A percentile compares a stretch with the other conserved stretches of the same genome.
Conservation (phyloP, 1,140 invertebrate species). For the Tetramorium parvispinum region DNA sequence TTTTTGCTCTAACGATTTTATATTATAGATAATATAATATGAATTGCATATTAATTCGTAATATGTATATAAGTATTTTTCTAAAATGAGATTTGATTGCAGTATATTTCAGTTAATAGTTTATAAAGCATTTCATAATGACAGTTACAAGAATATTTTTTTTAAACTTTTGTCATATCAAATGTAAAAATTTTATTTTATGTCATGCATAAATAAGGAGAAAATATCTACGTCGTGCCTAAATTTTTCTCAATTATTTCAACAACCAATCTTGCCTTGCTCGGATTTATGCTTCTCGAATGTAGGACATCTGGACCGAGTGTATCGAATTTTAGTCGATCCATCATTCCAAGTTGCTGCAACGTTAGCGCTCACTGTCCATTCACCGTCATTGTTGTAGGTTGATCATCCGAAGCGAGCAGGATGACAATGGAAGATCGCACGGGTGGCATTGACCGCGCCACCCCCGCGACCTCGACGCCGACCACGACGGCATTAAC, state of each 20-base stretch:
- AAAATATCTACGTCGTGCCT: not conserved
- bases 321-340: constrained; percentile 48
- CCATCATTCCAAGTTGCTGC: constrained; percentile 39
- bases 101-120: not conserved
- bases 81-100: not conserved
- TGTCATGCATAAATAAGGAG: not conserved
- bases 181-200: not conserved
- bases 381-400: constrained; percentile 66
- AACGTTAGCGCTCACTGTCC: constrained; percentile 61
- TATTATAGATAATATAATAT: not conserved
- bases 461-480: constrained; percentile 79
- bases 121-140: not conserved
- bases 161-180: not conserved
- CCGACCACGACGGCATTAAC: constrained; percentile 71
- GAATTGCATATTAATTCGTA: not conserved
- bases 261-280: not conserved
- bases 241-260: not conserved
- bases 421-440: constrained; percentile 86
- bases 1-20: not conserved
- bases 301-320: constrained; percentile 60
- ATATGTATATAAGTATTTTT: not conserved
- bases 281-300: constrained; percentile 16
- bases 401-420: constrained; percentile 72
- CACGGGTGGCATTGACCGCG: constrained; percentile 83
- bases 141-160: not conserved